A percentile compares a stretch with the other conserved stretches of the same genome.
Evolutionary conservation across 2,113 vertebrate genomes (phyloP).

Genomic region (Siniperca knerii): DNA sequence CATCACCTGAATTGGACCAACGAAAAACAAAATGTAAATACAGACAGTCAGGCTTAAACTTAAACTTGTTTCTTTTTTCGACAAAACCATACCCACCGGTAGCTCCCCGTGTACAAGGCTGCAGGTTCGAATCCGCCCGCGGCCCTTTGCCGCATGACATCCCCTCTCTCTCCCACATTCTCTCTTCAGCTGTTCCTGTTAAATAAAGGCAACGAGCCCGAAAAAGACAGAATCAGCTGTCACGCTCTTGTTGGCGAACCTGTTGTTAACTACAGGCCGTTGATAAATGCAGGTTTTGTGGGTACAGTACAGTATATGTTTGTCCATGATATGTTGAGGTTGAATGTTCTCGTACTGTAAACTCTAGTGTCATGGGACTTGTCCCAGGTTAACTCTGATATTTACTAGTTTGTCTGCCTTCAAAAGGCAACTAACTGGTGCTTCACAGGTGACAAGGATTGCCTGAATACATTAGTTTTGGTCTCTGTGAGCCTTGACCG

Average conservation of each 20-base stretch:
- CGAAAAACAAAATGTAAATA: slow-evolving; percentile 22
- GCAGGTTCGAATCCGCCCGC: no score
- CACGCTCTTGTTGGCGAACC: not conserved
- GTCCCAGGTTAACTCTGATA: not conserved
- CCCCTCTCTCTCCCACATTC: no score
- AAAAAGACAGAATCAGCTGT: not conserved
- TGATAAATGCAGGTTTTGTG: not conserved
- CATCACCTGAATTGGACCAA: not conserved
- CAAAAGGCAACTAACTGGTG: not conserved
- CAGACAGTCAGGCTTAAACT: not conserved
- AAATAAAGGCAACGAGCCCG: no score
- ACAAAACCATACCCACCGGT: not conserved
- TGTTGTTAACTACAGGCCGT: not conserved
- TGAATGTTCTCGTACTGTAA: not conserved
- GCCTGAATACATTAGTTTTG: not conserved
- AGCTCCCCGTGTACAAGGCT: no score
- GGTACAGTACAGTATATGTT: not conserved
- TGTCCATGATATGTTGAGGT: not conserved
- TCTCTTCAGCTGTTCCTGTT: no score
- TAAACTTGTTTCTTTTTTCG: not conserved
- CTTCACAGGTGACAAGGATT: not conserved
- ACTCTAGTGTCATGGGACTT: not conserved
- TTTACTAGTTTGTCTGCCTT: not conserved
- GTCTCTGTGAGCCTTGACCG: not conserved
- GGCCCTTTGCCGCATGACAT: no score